phyloP scores from a whole-genome alignment of 2,113 vertebrate genomes.

The Dicaeum eximium region DNA sequence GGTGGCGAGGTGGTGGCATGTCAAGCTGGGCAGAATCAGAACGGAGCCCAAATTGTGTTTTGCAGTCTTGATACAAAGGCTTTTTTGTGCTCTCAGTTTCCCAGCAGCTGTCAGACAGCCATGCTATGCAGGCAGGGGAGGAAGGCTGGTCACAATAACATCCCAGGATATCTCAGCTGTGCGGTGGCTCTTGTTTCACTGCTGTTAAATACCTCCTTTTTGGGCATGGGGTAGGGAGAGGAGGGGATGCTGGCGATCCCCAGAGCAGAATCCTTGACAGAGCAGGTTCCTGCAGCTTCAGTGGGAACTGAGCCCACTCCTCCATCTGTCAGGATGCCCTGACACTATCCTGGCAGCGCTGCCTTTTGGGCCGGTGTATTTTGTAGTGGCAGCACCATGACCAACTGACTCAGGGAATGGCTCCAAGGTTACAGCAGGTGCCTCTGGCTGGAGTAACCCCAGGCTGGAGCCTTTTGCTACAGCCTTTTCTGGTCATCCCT shows the following conservation, averaged over 20 bases:
- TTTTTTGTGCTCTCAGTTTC: not conserved
- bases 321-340: not conserved
- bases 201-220: not conserved
- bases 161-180: not conserved
- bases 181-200: not conserved
- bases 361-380: not conserved
- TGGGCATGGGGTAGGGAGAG: not conserved
- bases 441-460: not conserved
- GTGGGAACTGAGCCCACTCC: not conserved
- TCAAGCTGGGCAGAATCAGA: not conserved
- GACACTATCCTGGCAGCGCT: not conserved
- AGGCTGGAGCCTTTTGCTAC: not conserved
- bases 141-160: not conserved
- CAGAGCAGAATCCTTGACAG: not conserved
- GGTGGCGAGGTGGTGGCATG: not conserved
- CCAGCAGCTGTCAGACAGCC: not conserved
- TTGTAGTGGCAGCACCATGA: not conserved
- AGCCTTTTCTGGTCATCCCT: slow-evolving; percentile 26
- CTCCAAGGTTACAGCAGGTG: not conserved
- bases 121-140: not conserved
- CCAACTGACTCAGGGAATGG: rapidly evolving
- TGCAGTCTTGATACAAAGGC: not conserved
- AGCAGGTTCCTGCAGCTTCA: not conserved
- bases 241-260: not conserved
- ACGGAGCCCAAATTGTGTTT: not conserved